Evolutionary conservation across 2,113 vertebrate species (phyloP).

Genomic region (Zeus faber): DNA sequence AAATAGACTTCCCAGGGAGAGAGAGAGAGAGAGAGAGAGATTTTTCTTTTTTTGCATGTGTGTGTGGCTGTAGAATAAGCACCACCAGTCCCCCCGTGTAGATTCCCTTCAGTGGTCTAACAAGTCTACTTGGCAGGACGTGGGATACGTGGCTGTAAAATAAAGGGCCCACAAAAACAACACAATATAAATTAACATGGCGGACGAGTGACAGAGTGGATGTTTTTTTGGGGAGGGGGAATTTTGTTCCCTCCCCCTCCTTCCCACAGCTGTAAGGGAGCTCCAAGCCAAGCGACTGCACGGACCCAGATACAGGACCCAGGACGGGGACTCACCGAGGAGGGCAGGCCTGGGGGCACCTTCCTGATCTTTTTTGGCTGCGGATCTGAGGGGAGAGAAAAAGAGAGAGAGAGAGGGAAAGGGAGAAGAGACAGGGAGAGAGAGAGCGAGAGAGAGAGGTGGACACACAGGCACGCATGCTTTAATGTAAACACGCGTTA

Average conservation of each 20-base stretch:
- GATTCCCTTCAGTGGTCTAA: slow-evolving; percentile 48
- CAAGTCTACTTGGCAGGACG: slow-evolving; percentile 47
- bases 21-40: slow-evolving; percentile 25
- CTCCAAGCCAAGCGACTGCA: slow-evolving; percentile 15
- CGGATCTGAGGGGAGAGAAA: slow-evolving; percentile 71
- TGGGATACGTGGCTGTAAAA: slow-evolving; percentile 61
- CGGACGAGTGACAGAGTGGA: slow-evolving; percentile 57
- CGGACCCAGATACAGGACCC: slow-evolving; percentile 7
- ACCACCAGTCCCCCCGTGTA: slow-evolving; percentile 35
- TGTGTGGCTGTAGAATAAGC: background rate
- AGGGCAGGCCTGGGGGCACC: slow-evolving; percentile 92
- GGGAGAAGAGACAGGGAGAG: too few species aligned
- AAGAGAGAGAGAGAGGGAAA: background rate
- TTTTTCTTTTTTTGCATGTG: slow-evolving; percentile 1
- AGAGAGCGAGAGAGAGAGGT: slow-evolving; percentile 8
- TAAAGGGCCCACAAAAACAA: slow-evolving; percentile 62
- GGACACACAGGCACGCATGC: slow-evolving; percentile 19
- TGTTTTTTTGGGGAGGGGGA: too few species aligned
- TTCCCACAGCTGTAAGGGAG: slow-evolving; percentile 18
- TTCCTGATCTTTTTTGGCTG: slow-evolving; percentile 97
- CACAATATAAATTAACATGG: slow-evolving; percentile 66
- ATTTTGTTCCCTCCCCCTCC: slow-evolving; percentile 16
- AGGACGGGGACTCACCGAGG: slow-evolving; percentile 81
- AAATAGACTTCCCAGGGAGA: slow-evolving; percentile 53
- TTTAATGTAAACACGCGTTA: slow-evolving; percentile 4